These are phyloP conservation scores for Zaprionus lachaisei DNA, from an alignment of 1,140 invertebrate genomes.

Conservation along the genomic window DNA sequence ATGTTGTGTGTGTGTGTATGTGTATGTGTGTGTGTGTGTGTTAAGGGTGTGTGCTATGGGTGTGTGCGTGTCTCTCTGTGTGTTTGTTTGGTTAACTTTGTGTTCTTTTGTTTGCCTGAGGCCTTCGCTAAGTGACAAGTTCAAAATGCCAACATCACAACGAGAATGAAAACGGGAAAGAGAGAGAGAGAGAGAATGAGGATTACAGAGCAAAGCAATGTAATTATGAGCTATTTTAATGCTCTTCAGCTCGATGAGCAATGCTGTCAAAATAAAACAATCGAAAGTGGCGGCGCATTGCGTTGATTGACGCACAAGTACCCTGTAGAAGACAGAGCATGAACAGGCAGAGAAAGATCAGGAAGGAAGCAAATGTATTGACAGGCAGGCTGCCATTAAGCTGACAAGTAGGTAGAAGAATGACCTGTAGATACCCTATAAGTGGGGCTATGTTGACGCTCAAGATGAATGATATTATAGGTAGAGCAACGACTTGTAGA, in stretches of 20 bases:
- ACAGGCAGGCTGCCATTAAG: neutral
- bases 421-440: neutral
- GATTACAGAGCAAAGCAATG: slow-evolving; percentile 41
- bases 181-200: neutral
- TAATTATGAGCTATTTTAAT: slow-evolving; percentile 80
- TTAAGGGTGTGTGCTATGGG: neutral
- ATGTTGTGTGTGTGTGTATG: neutral
- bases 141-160: slow-evolving; percentile 58
- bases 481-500: no score
- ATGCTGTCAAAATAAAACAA: slow-evolving; percentile 26
- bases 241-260: slow-evolving; percentile 65
- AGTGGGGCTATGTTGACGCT: neutral
- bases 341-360: neutral
- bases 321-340: neutral
- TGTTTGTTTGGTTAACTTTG: slow-evolving; percentile 38
- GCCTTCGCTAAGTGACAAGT: slow-evolving; percentile 70
- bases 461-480: no score
- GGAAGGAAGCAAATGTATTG: neutral
- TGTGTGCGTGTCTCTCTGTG: slow-evolving; percentile 21
- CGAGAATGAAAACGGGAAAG: neutral
- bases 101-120: slow-evolving; percentile 54
- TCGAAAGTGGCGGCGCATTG: slow-evolving; percentile 10
- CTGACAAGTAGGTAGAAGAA: neutral
- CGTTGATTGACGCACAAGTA: neutral
- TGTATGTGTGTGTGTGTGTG: neutral